Conservation (phyloP, 1,140 invertebrate species). For the Leptinotarsa lineolata region DNA sequence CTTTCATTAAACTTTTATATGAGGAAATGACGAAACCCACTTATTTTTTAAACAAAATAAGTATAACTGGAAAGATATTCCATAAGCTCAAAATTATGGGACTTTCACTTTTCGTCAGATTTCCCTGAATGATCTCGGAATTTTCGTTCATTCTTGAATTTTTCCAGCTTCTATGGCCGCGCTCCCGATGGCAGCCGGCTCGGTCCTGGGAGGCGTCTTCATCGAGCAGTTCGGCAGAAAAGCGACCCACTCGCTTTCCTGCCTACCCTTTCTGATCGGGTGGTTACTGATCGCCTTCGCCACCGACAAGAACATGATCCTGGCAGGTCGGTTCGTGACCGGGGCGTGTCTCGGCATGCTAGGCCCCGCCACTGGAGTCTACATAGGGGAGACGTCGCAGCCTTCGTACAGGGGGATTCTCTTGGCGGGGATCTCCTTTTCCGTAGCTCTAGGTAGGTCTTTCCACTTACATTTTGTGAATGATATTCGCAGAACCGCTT, state of each 20-base stretch:
- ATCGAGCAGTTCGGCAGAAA: constrained; percentile 73
- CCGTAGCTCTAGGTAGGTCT: constrained; percentile 54
- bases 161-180: constrained; percentile 62
- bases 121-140: no score
- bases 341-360: constrained; percentile 58
- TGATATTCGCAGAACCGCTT: neutral
- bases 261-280: constrained; percentile 66
- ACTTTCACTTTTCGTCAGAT: no score
- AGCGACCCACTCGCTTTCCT: constrained; percentile 63
- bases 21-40: no score
- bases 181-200: constrained; percentile 65
- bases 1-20: no score
- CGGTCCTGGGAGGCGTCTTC: constrained; percentile 62
- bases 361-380: constrained; percentile 44
- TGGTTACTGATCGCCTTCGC: constrained; percentile 68
- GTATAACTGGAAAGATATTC: no score
- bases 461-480: neutral
- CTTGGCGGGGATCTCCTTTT: constrained; percentile 50
- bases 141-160: neutral
- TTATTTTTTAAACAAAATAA: no score
- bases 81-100: no score
- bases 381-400: constrained; percentile 61
- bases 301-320: constrained; percentile 58
- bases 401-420: constrained; percentile 64
- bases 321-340: constrained; percentile 69